Percentiles rank a stretch among this genome's conserved stretches.
These are phyloP conservation scores for Lycophotia porphyrea DNA, from an alignment of 2,888 invertebrate genomes.

Conservation along the genomic window DNA sequence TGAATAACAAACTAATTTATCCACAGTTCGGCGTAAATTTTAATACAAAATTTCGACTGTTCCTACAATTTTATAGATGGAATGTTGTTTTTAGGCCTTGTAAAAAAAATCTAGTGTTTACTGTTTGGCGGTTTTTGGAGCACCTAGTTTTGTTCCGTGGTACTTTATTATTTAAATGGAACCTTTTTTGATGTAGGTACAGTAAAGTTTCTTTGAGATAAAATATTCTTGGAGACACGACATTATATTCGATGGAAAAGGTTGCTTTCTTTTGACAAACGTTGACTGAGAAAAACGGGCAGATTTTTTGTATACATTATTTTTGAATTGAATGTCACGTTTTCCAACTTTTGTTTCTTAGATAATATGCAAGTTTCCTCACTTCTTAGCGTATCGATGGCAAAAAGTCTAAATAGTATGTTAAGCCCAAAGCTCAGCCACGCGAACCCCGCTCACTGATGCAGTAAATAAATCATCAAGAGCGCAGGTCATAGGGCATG, in stretches of 20 bases:
- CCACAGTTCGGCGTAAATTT: constrained; percentile 77
- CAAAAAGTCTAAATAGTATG: too few relatives aligned
- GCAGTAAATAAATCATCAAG: too few relatives aligned
- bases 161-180: constrained; percentile 26
- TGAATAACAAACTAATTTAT: constrained; percentile 88
- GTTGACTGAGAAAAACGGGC: background rate
- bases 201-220: constrained; percentile 34
- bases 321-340: background rate
- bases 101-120: constrained; percentile 15
- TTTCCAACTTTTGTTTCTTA: background rate
- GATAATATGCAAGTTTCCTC: too few relatives aligned
- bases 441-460: too few relatives aligned
- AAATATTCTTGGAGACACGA: constrained; percentile 39
- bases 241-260: constrained; percentile 11
- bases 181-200: constrained; percentile 29
- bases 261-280: constrained; percentile 15
- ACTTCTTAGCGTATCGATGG: too few relatives aligned
- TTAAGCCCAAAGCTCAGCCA: too few relatives aligned
- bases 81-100: constrained; percentile 35
- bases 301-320: constrained; percentile 1
- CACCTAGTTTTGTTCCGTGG: constrained; percentile 24
- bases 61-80: constrained; percentile 40
- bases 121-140: constrained; percentile 10
- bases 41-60: constrained; percentile 73
- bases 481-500: too few relatives aligned